phyloP scores from a whole-genome alignment of 1,140 invertebrate genomes.

The Drosophila bipectinata region DNA sequence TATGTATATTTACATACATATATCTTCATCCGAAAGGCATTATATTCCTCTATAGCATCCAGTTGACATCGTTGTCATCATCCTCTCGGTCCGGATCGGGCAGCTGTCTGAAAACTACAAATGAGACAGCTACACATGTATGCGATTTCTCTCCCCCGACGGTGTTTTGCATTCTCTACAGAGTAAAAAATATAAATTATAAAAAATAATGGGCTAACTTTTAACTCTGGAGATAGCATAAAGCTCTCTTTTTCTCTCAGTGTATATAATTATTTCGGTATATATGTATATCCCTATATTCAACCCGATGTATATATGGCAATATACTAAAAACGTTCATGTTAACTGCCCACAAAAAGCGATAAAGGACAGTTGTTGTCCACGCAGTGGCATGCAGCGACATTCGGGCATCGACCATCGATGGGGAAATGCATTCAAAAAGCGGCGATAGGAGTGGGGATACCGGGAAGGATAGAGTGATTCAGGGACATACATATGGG shows the following conservation, averaged over 20 bases:
- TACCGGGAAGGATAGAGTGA: constrained; percentile 9
- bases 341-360: constrained; percentile 80
- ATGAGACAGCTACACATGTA: constrained; percentile 72
- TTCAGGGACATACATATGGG: background rate
- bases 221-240: too few relatives aligned
- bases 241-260: background rate
- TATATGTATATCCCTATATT: constrained; percentile 11
- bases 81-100: constrained; percentile 37
- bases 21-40: background rate
- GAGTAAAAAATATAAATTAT: background rate
- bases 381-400: constrained; percentile 32
- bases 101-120: constrained; percentile 73
- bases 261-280: constrained; percentile 14
- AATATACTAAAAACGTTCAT: constrained; percentile 56
- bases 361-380: constrained; percentile 74
- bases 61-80: constrained; percentile 53
- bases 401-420: constrained; percentile 34
- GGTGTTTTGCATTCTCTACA: constrained; percentile 29
- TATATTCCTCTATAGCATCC: constrained; percentile 27
- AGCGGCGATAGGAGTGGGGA: background rate
- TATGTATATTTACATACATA: background rate
- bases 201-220: background rate
- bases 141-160: constrained; percentile 24
- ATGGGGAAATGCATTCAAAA: constrained; percentile 12
- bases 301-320: constrained; percentile 18